Evolutionary conservation across 2,113 vertebrate genomes (phyloP).

Genomic region (Heloderma charlesbogerti): DNA sequence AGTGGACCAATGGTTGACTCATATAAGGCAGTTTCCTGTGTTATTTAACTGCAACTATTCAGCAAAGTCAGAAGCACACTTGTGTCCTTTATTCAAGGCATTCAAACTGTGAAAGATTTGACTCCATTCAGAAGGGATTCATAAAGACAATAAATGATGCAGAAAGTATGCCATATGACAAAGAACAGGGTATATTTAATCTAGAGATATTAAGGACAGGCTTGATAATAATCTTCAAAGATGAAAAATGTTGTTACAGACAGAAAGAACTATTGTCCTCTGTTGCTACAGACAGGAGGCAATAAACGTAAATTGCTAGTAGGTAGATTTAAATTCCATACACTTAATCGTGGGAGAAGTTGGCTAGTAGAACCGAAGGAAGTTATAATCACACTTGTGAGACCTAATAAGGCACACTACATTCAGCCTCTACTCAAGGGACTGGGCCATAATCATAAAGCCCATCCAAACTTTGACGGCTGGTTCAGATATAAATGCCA

Average conservation of each 20-base stretch:
- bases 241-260: conserved; percentile 1
- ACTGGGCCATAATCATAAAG: background rate
- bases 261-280: background rate
- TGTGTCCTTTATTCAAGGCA: background rate
- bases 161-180: background rate
- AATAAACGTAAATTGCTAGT: background rate
- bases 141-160: background rate
- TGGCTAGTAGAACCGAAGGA: background rate
- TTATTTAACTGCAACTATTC: background rate
- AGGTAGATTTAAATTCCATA: background rate
- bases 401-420: background rate
- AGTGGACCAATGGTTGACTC: too few relatives aligned
- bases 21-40: too few relatives aligned
- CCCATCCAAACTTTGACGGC: too few relatives aligned
- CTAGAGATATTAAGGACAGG: background rate
- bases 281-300: background rate
- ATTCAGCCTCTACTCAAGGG: background rate
- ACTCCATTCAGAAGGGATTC: background rate
- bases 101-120: background rate
- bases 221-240: background rate
- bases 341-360: background rate
- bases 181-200: background rate
- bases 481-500: background rate
- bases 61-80: background rate
- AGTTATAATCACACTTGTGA: background rate